These are phyloP conservation scores for Pogonus chalceus DNA, from an alignment of 1,140 invertebrate genomes.

Conservation along the genomic window DNA sequence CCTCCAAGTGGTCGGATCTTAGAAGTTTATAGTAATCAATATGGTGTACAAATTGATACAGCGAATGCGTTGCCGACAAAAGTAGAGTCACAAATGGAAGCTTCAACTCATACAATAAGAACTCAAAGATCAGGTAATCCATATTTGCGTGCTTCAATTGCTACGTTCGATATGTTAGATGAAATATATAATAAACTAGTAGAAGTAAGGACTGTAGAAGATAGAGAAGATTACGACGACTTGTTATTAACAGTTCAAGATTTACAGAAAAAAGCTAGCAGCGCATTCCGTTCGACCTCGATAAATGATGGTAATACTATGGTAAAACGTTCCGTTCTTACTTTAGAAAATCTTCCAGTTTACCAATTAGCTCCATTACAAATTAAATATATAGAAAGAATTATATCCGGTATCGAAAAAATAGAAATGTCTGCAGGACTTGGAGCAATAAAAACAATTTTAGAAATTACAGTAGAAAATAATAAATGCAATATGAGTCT, in stretches of 20 bases:
- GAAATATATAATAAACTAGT: conserved; percentile 15
- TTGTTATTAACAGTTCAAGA: conserved; percentile 14
- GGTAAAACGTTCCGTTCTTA: background rate
- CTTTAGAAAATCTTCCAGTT: background rate
- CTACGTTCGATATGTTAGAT: conserved; percentile 7
- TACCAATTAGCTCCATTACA: background rate
- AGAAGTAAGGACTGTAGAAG: conserved; percentile 13
- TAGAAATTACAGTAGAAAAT: conserved; percentile 11
- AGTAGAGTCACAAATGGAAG: conserved; percentile 17
- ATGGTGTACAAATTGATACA: conserved; percentile 65
- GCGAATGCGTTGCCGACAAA: conserved; percentile 42
- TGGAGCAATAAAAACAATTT: conserved; percentile 5
- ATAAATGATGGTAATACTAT: background rate
- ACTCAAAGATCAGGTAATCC: background rate
- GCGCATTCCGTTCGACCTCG: background rate
- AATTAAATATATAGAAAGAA: background rate
- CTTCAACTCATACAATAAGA: background rate
- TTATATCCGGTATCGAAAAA: background rate
- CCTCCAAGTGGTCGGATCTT: conserved; percentile 47
- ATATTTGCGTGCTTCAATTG: background rate
- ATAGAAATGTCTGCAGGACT: conserved; percentile 8
- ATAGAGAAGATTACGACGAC: conserved; percentile 14
- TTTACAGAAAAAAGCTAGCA: background rate
- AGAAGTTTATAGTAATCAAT: conserved; percentile 58
- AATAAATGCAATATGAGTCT: no score